These are phyloP conservation scores for Agrenia bidenticulata DNA, from an alignment of 2,888 invertebrate genomes.

Conservation along the genomic window DNA sequence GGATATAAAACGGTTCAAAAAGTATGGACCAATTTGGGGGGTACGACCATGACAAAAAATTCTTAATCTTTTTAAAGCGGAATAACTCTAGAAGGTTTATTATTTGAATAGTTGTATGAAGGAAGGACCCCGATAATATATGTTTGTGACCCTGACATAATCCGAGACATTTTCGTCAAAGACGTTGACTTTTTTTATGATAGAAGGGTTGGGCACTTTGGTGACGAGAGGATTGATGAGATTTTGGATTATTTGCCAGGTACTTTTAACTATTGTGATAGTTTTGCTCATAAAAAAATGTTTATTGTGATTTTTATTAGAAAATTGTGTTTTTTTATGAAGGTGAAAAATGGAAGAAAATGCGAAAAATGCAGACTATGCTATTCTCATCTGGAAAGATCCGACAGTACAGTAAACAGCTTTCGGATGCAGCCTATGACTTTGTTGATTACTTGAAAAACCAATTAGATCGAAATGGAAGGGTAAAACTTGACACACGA, in stretches of 20 bases:
- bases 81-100: background rate
- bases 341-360: conserved; percentile 43
- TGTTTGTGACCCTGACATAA: conserved; percentile 36
- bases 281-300: conserved; percentile 1
- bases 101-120: conserved; percentile 43
- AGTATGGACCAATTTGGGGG: conserved; percentile 46
- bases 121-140: conserved; percentile 38
- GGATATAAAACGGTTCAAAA: conserved; percentile 40
- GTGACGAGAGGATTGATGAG: conserved; percentile 38
- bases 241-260: conserved; percentile 42
- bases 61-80: background rate
- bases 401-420: conserved; percentile 26
- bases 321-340: background rate
- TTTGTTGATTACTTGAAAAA: conserved; percentile 19
- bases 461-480: conserved; percentile 20
- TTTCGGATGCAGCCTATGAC: conserved; percentile 30
- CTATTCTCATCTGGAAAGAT: conserved; percentile 39
- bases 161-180: conserved; percentile 32
- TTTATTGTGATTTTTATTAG: background rate
- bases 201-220: conserved; percentile 32
- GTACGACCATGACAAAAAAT: conserved; percentile 20
- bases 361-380: conserved; percentile 34
- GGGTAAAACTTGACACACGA: conserved; percentile 28
- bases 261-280: conserved; percentile 3
- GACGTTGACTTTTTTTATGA: conserved; percentile 39